phyloP scores from a whole-genome alignment of 2,113 vertebrate genomes.

The Meriones unguiculatus region DNA sequence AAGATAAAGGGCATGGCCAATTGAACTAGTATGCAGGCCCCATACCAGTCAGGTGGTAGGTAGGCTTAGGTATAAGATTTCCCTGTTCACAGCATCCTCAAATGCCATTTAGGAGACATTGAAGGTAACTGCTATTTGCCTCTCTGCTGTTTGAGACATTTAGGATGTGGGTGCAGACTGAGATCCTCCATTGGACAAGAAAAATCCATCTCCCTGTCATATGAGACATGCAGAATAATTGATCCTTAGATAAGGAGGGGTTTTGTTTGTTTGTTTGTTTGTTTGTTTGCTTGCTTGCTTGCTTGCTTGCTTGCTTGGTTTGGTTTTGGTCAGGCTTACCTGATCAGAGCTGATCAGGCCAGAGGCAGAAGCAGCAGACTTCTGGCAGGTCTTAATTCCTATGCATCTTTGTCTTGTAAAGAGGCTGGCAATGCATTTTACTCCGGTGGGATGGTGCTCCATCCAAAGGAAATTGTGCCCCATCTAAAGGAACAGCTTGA shows the following conservation, averaged over 20 bases:
- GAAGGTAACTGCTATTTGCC: background rate
- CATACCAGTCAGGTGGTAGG: background rate
- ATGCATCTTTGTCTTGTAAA: background rate
- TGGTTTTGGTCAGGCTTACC: background rate
- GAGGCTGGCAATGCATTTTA: background rate
- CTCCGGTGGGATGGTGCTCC: background rate
- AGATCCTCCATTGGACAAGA: background rate
- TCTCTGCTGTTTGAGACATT: background rate
- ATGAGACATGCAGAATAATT: background rate
- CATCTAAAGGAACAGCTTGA: background rate
- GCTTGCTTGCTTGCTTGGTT: background rate
- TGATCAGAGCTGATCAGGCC: background rate
- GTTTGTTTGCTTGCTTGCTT: background rate
- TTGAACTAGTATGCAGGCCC: background rate
- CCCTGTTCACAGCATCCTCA: background rate
- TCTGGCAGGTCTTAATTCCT: background rate
- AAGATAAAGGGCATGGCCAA: background rate
- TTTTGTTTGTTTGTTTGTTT: background rate
- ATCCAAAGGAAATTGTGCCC: background rate
- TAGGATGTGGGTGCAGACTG: background rate
- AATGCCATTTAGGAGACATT: background rate
- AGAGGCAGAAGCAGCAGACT: background rate
- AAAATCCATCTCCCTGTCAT: background rate
- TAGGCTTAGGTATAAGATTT: background rate
- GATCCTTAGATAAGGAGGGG: background rate